phyloP scores from a whole-genome alignment of 2,113 vertebrate species.

The Myanophis thanlyinensis region DNA sequence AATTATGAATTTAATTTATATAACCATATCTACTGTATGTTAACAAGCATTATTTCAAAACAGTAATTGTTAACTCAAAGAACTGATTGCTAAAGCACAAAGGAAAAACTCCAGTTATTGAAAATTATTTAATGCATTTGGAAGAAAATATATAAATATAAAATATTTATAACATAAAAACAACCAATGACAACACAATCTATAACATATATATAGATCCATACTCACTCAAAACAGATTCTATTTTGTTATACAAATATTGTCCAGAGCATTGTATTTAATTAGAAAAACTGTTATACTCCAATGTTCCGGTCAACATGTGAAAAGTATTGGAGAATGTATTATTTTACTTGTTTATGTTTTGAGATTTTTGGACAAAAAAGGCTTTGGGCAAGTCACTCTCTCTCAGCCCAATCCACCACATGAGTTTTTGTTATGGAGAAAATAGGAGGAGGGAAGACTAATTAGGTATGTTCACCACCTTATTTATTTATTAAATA shows the following conservation, averaged over 20 bases:
- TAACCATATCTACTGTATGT: not conserved
- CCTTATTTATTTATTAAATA: rapidly evolving
- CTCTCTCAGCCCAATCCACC: not conserved
- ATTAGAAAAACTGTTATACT: not conserved
- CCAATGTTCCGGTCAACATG: not conserved
- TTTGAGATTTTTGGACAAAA: not conserved
- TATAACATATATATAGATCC: not conserved
- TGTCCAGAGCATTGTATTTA: not conserved
- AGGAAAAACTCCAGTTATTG: not conserved
- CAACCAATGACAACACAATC: not conserved
- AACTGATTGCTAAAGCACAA: not conserved
- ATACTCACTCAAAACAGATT: not conserved
- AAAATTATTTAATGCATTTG: not conserved
- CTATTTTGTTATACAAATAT: not conserved
- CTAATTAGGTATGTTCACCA: not conserved
- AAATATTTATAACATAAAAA: not conserved
- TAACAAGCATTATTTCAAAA: not conserved
- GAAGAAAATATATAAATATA: not conserved
- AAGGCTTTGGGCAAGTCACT: not conserved
- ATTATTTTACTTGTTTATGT: not conserved
- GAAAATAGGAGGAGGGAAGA: not conserved
- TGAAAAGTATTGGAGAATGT: not conserved
- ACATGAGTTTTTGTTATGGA: not conserved
- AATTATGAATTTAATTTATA: not conserved
- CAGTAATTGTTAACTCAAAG: not conserved